Conservation (phyloP, 2,113 vertebrate species). For the Numida meleagris region DNA sequence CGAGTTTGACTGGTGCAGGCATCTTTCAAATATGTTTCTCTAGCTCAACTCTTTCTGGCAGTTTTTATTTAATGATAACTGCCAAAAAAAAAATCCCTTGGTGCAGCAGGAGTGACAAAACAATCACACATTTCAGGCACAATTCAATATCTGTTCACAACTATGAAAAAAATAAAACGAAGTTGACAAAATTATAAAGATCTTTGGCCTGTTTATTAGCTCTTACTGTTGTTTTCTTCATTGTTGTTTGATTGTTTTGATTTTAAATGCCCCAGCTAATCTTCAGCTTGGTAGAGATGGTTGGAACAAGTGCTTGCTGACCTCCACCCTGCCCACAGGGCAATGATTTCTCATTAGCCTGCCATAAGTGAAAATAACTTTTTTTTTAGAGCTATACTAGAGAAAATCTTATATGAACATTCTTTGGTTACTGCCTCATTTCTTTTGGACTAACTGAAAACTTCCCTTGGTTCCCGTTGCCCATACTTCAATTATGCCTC, state of each 20-base stretch:
- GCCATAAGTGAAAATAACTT: neutral
- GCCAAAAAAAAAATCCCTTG: constrained; percentile 24
- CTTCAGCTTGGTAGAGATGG: neutral
- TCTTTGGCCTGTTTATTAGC: neutral
- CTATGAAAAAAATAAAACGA: neutral
- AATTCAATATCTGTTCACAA: constrained; percentile 23
- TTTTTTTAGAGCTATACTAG: neutral
- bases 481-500: neutral
- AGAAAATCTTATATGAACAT: neutral
- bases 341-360: neutral
- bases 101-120: constrained; percentile 32
- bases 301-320: neutral
- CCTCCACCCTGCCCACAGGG: neutral
- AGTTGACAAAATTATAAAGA: constrained; percentile 24
- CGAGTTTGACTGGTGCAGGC: constrained; percentile 72
- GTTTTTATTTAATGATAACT: constrained; percentile 74
- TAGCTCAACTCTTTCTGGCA: constrained; percentile 59
- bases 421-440: neutral
- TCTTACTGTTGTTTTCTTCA: neutral
- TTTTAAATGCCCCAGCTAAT: neutral
- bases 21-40: constrained; percentile 72
- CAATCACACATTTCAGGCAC: constrained; percentile 51
- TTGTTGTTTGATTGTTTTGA: neutral
- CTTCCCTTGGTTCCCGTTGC: neutral
- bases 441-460: neutral